Evolutionary conservation across 2,888 invertebrate species (phyloP).

Genomic region (Leucophenga montana): DNA sequence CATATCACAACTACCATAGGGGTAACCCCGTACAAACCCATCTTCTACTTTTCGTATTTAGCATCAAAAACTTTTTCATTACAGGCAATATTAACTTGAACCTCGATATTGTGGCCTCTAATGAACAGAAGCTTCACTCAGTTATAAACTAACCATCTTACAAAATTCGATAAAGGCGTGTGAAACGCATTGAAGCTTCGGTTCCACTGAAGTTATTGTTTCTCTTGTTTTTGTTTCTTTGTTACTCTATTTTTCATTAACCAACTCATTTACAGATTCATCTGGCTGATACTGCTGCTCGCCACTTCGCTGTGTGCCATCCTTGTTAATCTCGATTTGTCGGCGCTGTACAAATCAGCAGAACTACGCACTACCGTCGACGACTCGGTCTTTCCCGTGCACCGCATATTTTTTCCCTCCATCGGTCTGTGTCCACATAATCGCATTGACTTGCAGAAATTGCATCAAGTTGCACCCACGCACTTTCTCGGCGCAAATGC

Average conservation of each 20-base stretch:
- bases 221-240: background rate
- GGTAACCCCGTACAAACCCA: too few species aligned
- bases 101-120: too few species aligned
- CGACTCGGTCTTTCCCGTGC: constrained; percentile 64
- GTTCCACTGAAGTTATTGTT: background rate
- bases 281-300: constrained; percentile 64
- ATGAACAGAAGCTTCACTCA: too few species aligned
- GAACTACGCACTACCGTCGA: constrained; percentile 67
- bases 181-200: too few species aligned
- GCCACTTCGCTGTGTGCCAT: constrained; percentile 55
- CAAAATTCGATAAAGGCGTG: too few species aligned
- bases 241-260: background rate
- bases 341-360: constrained; percentile 54
- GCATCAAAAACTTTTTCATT: too few species aligned
- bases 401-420: constrained; percentile 65
- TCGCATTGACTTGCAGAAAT: constrained; percentile 61
- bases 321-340: constrained; percentile 60
- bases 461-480: constrained; percentile 53
- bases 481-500: constrained; percentile 61
- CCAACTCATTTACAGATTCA: constrained; percentile 46
- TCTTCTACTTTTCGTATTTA: too few species aligned
- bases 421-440: constrained; percentile 66
- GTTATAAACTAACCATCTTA: too few species aligned
- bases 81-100: too few species aligned
- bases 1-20: too few species aligned